phyloP scores from a whole-genome alignment of 2,797 vertebrate species.

The Coreius guichenoti region DNA sequence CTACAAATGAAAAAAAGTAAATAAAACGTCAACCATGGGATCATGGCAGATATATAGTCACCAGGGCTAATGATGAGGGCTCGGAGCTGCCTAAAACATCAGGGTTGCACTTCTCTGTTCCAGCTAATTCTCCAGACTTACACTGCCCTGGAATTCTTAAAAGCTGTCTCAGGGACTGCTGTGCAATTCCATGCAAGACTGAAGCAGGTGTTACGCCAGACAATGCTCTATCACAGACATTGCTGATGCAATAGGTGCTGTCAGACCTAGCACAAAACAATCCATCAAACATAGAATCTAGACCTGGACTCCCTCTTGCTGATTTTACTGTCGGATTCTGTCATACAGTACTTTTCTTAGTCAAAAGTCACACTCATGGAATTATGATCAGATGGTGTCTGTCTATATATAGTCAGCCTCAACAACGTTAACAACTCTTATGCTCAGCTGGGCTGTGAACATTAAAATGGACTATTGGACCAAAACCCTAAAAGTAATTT shows the following conservation, averaged over 20 bases:
- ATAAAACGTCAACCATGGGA: slow-evolving; percentile 49
- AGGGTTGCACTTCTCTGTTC: slow-evolving; percentile 11
- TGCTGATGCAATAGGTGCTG: slow-evolving; percentile 41
- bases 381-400: slow-evolving; percentile 57
- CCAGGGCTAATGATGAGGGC: slow-evolving; percentile 64
- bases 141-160: slow-evolving; percentile 17
- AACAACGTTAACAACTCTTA: slow-evolving; percentile 64
- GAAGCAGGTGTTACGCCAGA: slow-evolving; percentile 34
- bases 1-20: slow-evolving; percentile 53
- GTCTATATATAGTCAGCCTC: slow-evolving; percentile 59
- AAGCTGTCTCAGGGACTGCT: not conserved
- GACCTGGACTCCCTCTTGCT: not conserved
- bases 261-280: slow-evolving; percentile 32
- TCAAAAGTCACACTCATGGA: slow-evolving; percentile 46
- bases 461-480: slow-evolving; percentile 69
- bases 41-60: slow-evolving; percentile 67
- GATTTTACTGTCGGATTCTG: slow-evolving; percentile 21
- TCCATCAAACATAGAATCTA: slow-evolving; percentile 23
- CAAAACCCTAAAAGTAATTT: slow-evolving; percentile 75
- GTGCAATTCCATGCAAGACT: slow-evolving; percentile 38
- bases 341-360: not conserved
- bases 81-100: slow-evolving; percentile 55
- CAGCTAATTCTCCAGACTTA: slow-evolving; percentile 17
- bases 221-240: slow-evolving; percentile 24
- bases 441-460: slow-evolving; percentile 73